Base-by-base conservation (phyloP, 2,797 vertebrate species). In the Micromesistius poutassou region DNA sequence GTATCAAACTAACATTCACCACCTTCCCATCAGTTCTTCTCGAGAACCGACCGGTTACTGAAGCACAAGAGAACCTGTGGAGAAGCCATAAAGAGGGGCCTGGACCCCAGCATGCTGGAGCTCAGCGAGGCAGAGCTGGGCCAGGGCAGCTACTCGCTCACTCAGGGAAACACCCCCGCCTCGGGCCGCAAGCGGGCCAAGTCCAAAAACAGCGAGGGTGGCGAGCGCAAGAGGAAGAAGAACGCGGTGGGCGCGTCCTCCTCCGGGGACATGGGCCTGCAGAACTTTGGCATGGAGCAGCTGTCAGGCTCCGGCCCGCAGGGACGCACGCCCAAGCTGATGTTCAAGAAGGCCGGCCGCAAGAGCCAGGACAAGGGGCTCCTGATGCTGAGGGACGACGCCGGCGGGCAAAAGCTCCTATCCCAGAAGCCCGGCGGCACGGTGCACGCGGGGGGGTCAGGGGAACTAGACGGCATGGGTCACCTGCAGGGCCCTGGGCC, bases 61-160 rank as follows among this genome's bases (percentile, higher is more conserved):
- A 99, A 99, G 95, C 98, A 99, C 97, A 97, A 98, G 93, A 95
- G 98, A 94, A 99, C 97, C 7, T 99, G 98, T 89, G 97, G 96
- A 90, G 98, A 99, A 96, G 96, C 96, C 95, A 96, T 97, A 95
- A 97, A 95, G 89, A 99, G 97, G 92, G 95, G 95, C 90, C 93
- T 96, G 89, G 97, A 98, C 85, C 95, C 97, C 1, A 96, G 93
- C 82, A 94, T 97, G 85, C 95, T 97, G 81, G 95, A 95, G 85
- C 95, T 95, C 84, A 95, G 87, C 83, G 94, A 92, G 76, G 93
- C 96, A 80, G 95, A 97, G 90, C 93, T 94, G 33, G 94, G 96
- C 93, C 96, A 97, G 91, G 94, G 95, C 92, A 94, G 93, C 93
- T 96, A 95, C 92, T 92, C 93, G 91, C 92, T 95, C 89, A 92